Percentiles rank a stretch among this genome's conserved stretches.
phyloP scores from a whole-genome alignment of 2,113 vertebrate species.

The Dipodomys spectabilis region DNA sequence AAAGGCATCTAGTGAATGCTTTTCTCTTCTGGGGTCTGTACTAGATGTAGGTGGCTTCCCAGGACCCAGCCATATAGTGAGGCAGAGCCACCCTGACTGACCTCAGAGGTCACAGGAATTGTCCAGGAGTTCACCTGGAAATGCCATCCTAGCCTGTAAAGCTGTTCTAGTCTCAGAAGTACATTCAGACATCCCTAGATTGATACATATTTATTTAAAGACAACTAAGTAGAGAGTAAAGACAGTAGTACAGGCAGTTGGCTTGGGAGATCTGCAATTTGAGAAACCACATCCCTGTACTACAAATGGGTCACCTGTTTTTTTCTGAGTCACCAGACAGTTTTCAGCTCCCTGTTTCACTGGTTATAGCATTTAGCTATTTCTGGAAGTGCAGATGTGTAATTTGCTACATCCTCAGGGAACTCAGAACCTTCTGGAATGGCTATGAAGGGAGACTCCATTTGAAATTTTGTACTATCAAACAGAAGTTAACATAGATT shows the following conservation, averaged over 20 bases:
- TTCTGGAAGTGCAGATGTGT: not conserved
- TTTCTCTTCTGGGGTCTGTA: not conserved
- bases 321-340: slow-evolving; percentile 7
- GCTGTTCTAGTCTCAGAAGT: not conserved
- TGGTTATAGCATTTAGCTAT: slow-evolving; percentile 32
- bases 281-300: not conserved
- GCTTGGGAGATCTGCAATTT: not conserved
- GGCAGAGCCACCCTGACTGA: not conserved
- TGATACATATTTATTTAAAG: not conserved
- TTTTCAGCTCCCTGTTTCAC: not conserved
- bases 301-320: not conserved
- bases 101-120: not conserved
- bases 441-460: not conserved
- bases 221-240: not conserved
- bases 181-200: not conserved
- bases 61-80: not conserved
- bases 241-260: not conserved
- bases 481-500: not conserved
- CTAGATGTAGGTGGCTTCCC: not conserved
- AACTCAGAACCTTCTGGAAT: not conserved
- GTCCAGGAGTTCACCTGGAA: not conserved
- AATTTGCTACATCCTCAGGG: slow-evolving; percentile 9
- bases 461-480: slow-evolving; percentile 6
- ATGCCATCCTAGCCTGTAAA: not conserved
- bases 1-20: rapidly evolving